Percentiles rank a stretch among this genome's conserved stretches.
Conservation (phyloP, 2,797 vertebrate genomes). For the Cottoperca gobio region DNA sequence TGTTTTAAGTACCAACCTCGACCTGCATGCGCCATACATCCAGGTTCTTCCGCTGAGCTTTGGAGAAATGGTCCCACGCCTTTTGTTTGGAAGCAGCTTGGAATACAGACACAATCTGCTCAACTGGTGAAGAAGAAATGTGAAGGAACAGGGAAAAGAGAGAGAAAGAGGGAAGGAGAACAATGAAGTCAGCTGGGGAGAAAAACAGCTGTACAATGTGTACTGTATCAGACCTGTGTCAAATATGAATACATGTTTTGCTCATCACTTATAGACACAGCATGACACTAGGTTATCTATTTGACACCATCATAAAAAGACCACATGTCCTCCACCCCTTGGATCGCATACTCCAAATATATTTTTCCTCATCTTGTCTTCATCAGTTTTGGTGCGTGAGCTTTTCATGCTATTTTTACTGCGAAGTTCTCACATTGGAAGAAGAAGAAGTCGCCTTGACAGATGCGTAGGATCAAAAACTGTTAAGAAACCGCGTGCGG, state of each 20-base stretch:
- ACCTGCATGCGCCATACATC: slow-evolving; percentile 93
- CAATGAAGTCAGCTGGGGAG: not conserved
- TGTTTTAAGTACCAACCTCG: slow-evolving; percentile 86
- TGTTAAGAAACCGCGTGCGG: not conserved
- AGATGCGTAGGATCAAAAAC: slow-evolving; percentile 13
- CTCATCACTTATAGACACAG: not conserved
- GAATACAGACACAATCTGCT: slow-evolving; percentile 94
- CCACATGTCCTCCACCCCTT: not conserved
- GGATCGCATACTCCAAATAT: not conserved
- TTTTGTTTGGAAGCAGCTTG: slow-evolving; percentile 93
- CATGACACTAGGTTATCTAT: not conserved
- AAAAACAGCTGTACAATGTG: not conserved
- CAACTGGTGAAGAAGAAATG: slow-evolving; percentile 77
- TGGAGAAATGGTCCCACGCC: slow-evolving; percentile 95
- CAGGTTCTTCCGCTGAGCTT: slow-evolving; percentile 95
- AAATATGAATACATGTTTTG: not conserved
- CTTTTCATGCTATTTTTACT: not conserved
- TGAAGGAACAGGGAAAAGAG: not conserved
- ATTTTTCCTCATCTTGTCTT: not conserved
- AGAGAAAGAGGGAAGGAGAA: not conserved
- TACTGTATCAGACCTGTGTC: not conserved
- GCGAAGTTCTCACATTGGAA: not conserved
- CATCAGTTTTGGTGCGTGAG: not conserved
- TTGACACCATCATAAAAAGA: not conserved
- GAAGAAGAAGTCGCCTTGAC: not conserved